A percentile compares a stretch with the other conserved stretches of the same genome.
These are phyloP conservation scores for Hassar affinis DNA, from an alignment of 2,113 vertebrate species.

Conservation along the genomic window DNA sequence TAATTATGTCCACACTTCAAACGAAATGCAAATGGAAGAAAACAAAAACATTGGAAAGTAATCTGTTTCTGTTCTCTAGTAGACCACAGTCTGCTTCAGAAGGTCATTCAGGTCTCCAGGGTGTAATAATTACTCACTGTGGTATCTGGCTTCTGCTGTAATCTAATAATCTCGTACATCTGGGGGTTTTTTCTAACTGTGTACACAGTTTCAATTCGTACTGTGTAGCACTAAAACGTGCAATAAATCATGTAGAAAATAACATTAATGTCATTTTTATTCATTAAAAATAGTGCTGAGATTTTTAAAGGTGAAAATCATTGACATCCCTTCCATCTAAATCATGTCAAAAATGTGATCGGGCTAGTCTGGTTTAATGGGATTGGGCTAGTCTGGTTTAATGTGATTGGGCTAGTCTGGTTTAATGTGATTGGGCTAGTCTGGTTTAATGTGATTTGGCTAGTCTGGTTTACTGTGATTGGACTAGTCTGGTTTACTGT, in stretches of 20 bases:
- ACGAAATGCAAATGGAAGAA: conserved; percentile 17
- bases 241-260: background rate
- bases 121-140: background rate
- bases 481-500: too few relatives aligned
- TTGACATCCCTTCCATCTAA: too few relatives aligned
- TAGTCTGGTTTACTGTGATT: too few relatives aligned
- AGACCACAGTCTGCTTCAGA: conserved; percentile 7
- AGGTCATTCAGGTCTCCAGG: background rate
- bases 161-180: background rate
- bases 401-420: too few relatives aligned
- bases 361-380: too few relatives aligned
- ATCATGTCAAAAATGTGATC: too few relatives aligned
- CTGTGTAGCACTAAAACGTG: background rate
- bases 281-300: background rate
- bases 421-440: too few relatives aligned
- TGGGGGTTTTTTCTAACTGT: too few relatives aligned
- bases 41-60: conserved; percentile 46
- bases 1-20: background rate
- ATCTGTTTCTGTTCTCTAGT: background rate
- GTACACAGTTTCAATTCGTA: background rate
- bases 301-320: background rate
- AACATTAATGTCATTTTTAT: too few relatives aligned
- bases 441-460: too few relatives aligned
- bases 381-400: too few relatives aligned
- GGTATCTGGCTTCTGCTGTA: background rate